Conservation (phyloP, 2,113 vertebrate species). For the Cephalopterus ornatus region DNA sequence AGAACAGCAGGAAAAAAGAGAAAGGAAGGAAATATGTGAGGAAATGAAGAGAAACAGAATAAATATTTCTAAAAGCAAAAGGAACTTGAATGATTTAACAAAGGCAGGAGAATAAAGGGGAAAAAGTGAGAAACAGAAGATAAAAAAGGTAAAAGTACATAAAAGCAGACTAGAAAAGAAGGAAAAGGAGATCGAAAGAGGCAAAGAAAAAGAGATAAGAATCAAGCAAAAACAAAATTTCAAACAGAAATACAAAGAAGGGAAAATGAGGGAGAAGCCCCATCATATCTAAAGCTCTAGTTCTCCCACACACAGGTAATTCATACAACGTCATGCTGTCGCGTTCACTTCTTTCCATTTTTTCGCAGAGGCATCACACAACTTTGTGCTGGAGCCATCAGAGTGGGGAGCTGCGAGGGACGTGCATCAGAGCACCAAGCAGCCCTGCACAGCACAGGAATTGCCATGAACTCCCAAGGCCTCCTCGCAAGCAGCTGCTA, state of each 20-base stretch:
- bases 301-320: neutral
- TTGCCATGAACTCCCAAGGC: conserved; percentile 39
- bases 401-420: neutral
- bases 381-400: neutral
- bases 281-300: neutral
- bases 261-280: neutral
- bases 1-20: neutral
- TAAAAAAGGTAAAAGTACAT: neutral
- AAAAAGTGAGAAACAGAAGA: neutral
- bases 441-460: neutral
- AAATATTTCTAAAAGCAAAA: neutral
- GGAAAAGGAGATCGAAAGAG: neutral
- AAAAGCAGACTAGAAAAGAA: neutral
- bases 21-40: neutral
- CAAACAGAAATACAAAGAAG: neutral
- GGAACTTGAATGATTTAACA: neutral
- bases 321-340: neutral
- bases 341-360: neutral
- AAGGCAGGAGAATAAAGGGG: neutral
- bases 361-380: neutral
- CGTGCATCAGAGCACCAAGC: neutral
- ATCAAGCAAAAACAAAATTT: neutral
- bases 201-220: neutral
- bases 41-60: neutral
- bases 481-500: conserved; percentile 21